phyloP scores from a whole-genome alignment of 1,140 invertebrate genomes.

The Nylanderia fulva region DNA sequence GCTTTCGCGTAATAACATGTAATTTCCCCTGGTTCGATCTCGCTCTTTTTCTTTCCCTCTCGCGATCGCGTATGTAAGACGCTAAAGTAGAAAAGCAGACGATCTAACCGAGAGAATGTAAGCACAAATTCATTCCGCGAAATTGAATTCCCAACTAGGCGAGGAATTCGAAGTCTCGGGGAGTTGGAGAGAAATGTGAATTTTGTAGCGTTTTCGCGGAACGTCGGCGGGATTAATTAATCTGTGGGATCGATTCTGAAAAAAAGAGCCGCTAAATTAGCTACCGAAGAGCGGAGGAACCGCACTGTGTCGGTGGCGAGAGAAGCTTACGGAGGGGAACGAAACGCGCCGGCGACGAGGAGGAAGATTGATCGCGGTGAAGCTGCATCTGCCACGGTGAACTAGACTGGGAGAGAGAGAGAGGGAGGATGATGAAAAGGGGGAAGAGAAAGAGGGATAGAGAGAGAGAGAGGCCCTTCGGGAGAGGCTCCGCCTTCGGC shows the following conservation, averaged over 20 bases:
- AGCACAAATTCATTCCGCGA: conserved; percentile 34
- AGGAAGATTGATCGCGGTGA: conserved; percentile 76
- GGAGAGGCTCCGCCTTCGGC: conserved; percentile 85
- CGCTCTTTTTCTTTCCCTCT: not conserved
- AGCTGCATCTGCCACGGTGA: conserved; percentile 68
- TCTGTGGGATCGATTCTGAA: not conserved
- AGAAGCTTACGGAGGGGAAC: conserved; percentile 13
- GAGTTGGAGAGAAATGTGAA: too few species aligned
- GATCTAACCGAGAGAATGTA: not conserved
- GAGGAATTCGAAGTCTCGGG: not conserved
- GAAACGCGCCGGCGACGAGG: conserved; percentile 48
- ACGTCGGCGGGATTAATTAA: not conserved
- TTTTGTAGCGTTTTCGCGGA: too few species aligned
- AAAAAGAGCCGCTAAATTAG: not conserved
- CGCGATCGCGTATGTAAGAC: not conserved
- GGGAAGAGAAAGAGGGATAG: not conserved
- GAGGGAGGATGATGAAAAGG: not conserved
- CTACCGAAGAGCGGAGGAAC: conserved; percentile 37
- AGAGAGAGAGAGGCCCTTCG: conserved; percentile 67
- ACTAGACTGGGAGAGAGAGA: conserved; percentile 18
- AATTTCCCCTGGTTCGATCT: conserved; percentile 64
- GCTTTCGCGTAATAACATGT: conserved; percentile 74
- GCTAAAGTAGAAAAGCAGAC: not conserved
- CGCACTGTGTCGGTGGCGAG: not conserved
- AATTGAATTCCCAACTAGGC: conserved; percentile 24